Percentiles rank a stretch among this genome's conserved stretches.
phyloP scores from a whole-genome alignment of 2,797 vertebrate species.

The Pteropus rufus region DNA sequence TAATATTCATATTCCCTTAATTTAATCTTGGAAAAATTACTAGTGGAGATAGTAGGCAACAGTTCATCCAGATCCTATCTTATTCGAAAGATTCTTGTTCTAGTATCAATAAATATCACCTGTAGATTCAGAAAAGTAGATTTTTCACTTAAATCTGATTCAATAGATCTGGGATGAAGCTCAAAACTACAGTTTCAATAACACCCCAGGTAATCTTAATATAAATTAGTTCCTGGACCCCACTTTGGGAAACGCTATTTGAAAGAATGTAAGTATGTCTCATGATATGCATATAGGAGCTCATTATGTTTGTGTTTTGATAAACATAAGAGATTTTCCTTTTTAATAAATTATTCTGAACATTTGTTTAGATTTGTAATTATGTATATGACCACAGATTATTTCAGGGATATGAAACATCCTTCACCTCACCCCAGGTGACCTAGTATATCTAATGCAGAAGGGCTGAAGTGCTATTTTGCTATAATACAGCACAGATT shows the following conservation, averaged over 20 bases:
- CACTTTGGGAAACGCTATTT: neutral
- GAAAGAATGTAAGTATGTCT: neutral
- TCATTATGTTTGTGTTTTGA: neutral
- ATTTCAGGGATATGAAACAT: neutral
- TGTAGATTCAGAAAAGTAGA: neutral
- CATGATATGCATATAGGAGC: neutral
- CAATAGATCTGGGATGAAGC: neutral
- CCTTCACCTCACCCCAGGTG: neutral
- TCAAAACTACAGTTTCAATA: neutral
- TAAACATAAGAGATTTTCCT: neutral
- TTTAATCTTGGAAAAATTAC: neutral
- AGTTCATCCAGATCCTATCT: neutral
- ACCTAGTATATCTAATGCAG: neutral
- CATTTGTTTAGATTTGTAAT: neutral
- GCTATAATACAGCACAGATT: neutral
- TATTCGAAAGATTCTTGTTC: neutral
- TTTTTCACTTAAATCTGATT: neutral
- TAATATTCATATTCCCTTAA: neutral
- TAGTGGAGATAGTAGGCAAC: neutral
- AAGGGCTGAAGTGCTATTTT: neutral
- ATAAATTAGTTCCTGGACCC: neutral
- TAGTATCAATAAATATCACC: neutral
- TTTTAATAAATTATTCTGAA: neutral
- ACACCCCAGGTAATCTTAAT: neutral
- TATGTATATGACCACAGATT: neutral